A percentile compares a stretch with the other conserved stretches of the same genome.
These are phyloP conservation scores for Odontophorus gujanensis DNA, from an alignment of 2,113 vertebrate species.

Conservation along the genomic window DNA sequence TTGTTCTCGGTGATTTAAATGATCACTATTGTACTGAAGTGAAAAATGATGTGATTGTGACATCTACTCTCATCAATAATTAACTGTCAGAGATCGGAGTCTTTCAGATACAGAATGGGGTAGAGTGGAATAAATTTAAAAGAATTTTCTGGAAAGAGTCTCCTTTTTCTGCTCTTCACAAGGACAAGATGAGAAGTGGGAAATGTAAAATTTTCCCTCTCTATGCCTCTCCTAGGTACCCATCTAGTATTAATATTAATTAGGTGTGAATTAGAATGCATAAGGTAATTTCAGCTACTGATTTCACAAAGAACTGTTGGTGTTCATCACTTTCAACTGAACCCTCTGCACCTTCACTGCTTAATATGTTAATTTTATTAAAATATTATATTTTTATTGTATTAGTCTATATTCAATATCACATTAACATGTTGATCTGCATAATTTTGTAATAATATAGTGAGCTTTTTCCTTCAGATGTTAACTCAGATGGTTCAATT, in stretches of 20 bases:
- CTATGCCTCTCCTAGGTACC: not conserved
- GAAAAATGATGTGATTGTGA: not conserved
- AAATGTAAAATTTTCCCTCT: not conserved
- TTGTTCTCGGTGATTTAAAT: not conserved
- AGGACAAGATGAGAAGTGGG: not conserved
- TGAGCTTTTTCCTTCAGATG: not conserved
- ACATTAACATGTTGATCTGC: not conserved
- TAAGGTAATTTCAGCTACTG: not conserved
- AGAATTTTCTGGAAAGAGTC: not conserved
- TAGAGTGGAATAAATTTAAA: not conserved
- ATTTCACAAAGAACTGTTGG: not conserved
- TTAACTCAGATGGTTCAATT: not conserved
- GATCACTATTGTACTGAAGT: not conserved
- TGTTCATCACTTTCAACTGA: not conserved
- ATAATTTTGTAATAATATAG: not conserved
- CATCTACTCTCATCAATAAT: not conserved
- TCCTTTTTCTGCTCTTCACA: not conserved
- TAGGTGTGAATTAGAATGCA: not conserved
- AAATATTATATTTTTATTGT: constrained; percentile 1
- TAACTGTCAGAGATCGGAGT: not conserved
- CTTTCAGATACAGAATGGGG: not conserved
- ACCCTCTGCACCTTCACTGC: not conserved
- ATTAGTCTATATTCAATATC: not conserved
- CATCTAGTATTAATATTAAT: not conserved
- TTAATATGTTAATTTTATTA: constrained; percentile 42